These are phyloP conservation scores for Neotoxoptera formosana DNA, from an alignment of 1,140 invertebrate species.

Conservation along the genomic window DNA sequence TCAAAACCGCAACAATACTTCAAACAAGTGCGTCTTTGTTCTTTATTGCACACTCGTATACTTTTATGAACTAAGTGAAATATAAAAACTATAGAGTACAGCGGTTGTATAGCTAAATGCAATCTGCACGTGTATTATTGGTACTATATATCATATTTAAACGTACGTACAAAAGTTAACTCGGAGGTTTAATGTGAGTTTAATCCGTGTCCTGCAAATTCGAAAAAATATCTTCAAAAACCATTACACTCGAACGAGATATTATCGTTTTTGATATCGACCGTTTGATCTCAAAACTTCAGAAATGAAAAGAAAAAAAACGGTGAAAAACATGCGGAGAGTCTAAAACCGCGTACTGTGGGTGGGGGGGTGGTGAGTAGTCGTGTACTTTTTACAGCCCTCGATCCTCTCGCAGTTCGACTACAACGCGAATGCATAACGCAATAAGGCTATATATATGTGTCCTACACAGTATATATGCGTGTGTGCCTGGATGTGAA, in stretches of 20 bases:
- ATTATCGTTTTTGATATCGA: background rate
- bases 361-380: no score
- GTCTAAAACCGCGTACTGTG: background rate
- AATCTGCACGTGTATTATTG: background rate
- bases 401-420: background rate
- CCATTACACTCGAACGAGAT: background rate
- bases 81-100: background rate
- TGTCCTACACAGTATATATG: no score
- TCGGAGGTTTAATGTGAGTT: background rate
- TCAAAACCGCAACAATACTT: constrained; percentile 1
- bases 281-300: background rate
- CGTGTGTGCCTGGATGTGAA: background rate
- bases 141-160: background rate
- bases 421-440: background rate
- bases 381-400: background rate
- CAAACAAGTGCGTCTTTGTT: background rate
- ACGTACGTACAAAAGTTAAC: background rate
- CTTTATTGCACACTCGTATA: background rate
- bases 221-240: background rate
- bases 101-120: background rate
- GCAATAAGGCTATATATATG: background rate
- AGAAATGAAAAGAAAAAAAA: background rate
- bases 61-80: background rate
- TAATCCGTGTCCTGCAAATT: background rate
- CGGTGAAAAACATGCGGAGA: background rate